A percentile compares a stretch with the other conserved stretches of the same genome.
These are phyloP conservation scores for Nomada goodeniana DNA, from an alignment of 2,888 invertebrate species.

Conservation along the genomic window DNA sequence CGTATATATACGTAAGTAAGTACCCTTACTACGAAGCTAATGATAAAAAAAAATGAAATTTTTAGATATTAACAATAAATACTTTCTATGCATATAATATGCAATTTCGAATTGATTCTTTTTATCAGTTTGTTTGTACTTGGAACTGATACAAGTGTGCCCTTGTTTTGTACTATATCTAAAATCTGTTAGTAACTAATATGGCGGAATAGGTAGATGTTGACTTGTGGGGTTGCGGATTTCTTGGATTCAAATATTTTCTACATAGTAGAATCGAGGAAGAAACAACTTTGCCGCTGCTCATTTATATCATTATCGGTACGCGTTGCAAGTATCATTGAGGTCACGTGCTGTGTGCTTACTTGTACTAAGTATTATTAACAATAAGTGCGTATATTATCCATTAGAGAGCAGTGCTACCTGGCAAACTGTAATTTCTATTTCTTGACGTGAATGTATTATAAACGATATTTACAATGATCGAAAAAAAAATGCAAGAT, in stretches of 20 bases:
- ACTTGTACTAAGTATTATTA: constrained; percentile 48
- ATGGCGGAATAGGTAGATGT: constrained; percentile 60
- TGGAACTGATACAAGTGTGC: not conserved
- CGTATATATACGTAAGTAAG: too few relatives aligned
- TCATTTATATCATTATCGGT: constrained; percentile 29
- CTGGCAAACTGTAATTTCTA: constrained; percentile 36
- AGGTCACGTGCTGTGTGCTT: constrained; percentile 30
- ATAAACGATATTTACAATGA: constrained; percentile 14
- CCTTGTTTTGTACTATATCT: constrained; percentile 36
- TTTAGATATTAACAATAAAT: not conserved
- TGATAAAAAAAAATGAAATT: not conserved
- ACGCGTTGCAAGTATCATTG: constrained; percentile 27
- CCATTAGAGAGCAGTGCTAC: constrained; percentile 30
- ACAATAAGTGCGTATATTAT: constrained; percentile 51
- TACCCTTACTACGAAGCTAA: constrained; percentile 4
- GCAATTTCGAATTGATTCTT: not conserved
- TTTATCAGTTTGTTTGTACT: not conserved
- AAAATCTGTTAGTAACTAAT: constrained; percentile 51
- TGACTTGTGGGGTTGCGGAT: constrained; percentile 42
- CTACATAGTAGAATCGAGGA: constrained; percentile 30
- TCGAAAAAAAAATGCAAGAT: constrained; percentile 11
- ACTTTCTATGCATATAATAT: not conserved
- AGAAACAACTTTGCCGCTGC: constrained; percentile 32
- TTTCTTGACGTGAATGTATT: constrained; percentile 38
- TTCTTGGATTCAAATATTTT: constrained; percentile 39